Evolutionary conservation across 2,797 vertebrate genomes (phyloP), one percentile per base, ranked within the genome.

Genomic region (Sebastes alutus): DNA sequence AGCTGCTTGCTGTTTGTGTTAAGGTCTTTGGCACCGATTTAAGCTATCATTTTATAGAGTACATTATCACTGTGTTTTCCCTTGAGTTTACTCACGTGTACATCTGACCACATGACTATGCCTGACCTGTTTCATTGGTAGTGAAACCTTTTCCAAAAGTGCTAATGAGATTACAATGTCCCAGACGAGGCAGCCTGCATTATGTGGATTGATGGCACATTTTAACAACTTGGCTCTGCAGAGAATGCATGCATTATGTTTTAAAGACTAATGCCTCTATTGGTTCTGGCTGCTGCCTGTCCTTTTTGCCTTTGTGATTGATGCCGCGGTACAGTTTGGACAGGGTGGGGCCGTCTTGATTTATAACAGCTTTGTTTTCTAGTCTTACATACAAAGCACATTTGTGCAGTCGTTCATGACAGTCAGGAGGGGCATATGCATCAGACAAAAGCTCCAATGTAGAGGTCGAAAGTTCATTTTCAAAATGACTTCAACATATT

Each of bases 171-270:
- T 87, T 76, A 64, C 8, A 52, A 13, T 68, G 72, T 84, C 69
- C 77, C 59, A 72, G 65, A 75, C 18, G 8, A 56, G 9, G 55
- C 25, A 11, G 65, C 1, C 42, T 20, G 22, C 58, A 32, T 81
- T 54, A 80, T 65, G 38, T 23, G 63, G 89, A 90, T 64, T 66
- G 72, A 85, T 81, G 85, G 10, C 29, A 75, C 54, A 55, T 80
- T 83, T 84, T 46, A 84, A 76, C 71, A 74, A 18, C 83, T 77
- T 75, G 33, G 74, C 69, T 59, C 71, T 38, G 72, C 38, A 46
- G 33, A 72, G 63, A 58, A 62, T 14, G n/a, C 49, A 23, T 27
- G 22, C 58, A 59, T 81, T 72, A 59, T 52, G 64, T 49, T 74
- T 88, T 67, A 49, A 38, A 66, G 63, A 49, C 22, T 23, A 64